These are phyloP conservation scores for Trachops cirrhosus DNA, from an alignment of 2,797 vertebrate genomes.

Conservation along the genomic window DNA sequence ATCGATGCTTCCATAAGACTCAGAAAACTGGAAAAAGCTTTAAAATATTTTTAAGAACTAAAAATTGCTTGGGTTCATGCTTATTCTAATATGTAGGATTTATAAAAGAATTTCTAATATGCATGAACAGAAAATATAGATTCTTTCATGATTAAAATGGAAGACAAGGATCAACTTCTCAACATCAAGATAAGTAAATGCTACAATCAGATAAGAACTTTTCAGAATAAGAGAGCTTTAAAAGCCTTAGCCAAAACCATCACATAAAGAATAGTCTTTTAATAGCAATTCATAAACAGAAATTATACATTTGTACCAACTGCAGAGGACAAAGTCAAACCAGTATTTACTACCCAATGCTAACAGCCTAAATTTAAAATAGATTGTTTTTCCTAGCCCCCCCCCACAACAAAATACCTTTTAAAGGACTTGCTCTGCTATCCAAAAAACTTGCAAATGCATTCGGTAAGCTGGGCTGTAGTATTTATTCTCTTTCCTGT, in stretches of 20 bases:
- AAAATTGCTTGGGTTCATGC: constrained; percentile 42
- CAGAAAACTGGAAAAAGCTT: constrained; percentile 51
- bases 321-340: constrained; percentile 50
- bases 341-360: constrained; percentile 33
- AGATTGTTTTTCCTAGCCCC: constrained; percentile 40
- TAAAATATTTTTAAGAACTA: constrained; percentile 61
- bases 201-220: constrained; percentile 57
- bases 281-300: constrained; percentile 55
- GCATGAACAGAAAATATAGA: constrained; percentile 61
- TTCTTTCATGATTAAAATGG: constrained; percentile 35
- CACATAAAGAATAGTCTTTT: constrained; percentile 52
- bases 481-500: constrained; percentile 69
- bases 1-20: constrained; percentile 4
- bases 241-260: constrained; percentile 42
- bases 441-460: constrained; percentile 69
- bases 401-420: constrained; percentile 18
- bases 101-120: constrained; percentile 52
- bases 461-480: constrained; percentile 66
- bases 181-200: background rate
- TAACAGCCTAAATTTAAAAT: constrained; percentile 67
- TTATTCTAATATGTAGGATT: constrained; percentile 17
- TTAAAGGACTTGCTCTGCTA: constrained; percentile 57
- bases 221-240: constrained; percentile 58
- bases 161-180: background rate
- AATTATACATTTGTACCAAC: constrained; percentile 31